phyloP scores from a whole-genome alignment of 2,113 vertebrate genomes.

The Phyllostomus discolor region DNA sequence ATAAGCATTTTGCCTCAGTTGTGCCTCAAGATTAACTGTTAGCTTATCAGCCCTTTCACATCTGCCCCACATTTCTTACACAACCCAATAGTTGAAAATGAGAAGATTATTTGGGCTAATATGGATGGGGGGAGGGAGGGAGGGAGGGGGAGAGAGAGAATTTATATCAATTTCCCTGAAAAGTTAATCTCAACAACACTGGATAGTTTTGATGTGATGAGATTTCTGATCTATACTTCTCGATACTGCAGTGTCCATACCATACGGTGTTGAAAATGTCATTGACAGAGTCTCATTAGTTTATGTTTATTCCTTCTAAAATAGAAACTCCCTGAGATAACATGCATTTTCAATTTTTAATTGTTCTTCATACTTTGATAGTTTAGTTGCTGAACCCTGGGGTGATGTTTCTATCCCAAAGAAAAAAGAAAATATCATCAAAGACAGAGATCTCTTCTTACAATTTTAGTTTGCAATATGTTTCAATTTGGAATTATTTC shows the following conservation, averaged over 20 bases:
- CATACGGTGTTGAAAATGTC: not conserved
- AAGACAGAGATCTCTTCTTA: conserved; percentile 16
- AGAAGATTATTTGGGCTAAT: not conserved
- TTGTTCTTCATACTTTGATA: not conserved
- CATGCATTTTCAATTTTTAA: not conserved
- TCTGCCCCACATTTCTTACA: not conserved
- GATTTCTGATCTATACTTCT: not conserved
- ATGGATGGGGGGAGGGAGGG: not conserved
- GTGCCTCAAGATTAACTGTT: not conserved
- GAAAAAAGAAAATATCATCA: not conserved
- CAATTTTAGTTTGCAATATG: conserved; percentile 14
- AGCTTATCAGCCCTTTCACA: not conserved
- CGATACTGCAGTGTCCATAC: not conserved
- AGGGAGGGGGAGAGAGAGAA: not conserved
- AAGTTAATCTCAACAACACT: not conserved
- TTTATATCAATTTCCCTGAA: not conserved
- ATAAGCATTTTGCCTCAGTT: not conserved
- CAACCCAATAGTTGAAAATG: not conserved
- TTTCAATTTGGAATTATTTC: conserved; percentile 38
- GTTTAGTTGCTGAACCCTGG: not conserved
- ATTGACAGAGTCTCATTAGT: not conserved
- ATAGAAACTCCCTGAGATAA: not conserved
- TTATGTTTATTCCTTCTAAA: conserved; percentile 1
- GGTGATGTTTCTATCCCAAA: not conserved
- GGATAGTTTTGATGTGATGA: not conserved